These are phyloP conservation scores for Batillaria attramentaria DNA, from an alignment of 1,140 invertebrate species.

Conservation along the genomic window DNA sequence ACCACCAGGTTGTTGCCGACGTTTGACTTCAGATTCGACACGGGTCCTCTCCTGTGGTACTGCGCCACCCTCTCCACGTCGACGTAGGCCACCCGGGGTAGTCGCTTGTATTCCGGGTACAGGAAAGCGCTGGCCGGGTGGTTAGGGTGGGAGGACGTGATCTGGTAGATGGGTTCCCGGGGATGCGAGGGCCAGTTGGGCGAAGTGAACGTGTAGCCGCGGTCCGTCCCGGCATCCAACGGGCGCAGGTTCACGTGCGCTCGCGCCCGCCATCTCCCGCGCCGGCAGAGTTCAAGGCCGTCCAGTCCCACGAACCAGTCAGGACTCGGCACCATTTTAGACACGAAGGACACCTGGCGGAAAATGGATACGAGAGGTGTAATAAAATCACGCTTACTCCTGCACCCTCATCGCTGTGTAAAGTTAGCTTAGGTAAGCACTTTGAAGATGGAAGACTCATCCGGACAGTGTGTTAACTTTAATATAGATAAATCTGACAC, in stretches of 20 bases:
- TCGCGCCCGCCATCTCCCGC: slow-evolving; percentile 53
- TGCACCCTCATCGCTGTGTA: too few species aligned
- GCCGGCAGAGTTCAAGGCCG: slow-evolving; percentile 53
- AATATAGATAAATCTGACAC: too few species aligned
- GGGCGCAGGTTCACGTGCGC: slow-evolving; percentile 51
- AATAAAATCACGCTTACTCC: too few species aligned
- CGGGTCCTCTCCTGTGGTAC: slow-evolving; percentile 3
- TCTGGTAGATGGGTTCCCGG: slow-evolving; percentile 46
- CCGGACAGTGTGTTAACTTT: too few species aligned
- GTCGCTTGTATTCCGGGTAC: slow-evolving; percentile 48
- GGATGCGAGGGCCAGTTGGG: slow-evolving; percentile 61
- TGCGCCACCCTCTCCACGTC: slow-evolving; percentile 21
- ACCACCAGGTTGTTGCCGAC: background rate
- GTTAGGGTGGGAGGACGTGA: slow-evolving; percentile 49
- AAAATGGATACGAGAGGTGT: slow-evolving; percentile 12
- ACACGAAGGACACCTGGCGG: slow-evolving; percentile 59
- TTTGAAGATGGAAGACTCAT: too few species aligned
- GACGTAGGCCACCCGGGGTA: slow-evolving; percentile 32
- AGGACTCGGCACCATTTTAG: slow-evolving; percentile 63
- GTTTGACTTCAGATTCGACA: background rate
- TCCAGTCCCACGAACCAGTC: slow-evolving; percentile 65
- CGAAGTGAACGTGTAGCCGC: slow-evolving; percentile 61
- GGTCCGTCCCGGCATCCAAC: slow-evolving; percentile 60
- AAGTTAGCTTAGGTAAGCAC: too few species aligned
- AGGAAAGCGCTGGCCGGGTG: slow-evolving; percentile 62